Evolutionary conservation across 1,140 invertebrate species (phyloP), one percentile per base, ranked within the genome.

Genomic region (Cepaea nemoralis): DNA sequence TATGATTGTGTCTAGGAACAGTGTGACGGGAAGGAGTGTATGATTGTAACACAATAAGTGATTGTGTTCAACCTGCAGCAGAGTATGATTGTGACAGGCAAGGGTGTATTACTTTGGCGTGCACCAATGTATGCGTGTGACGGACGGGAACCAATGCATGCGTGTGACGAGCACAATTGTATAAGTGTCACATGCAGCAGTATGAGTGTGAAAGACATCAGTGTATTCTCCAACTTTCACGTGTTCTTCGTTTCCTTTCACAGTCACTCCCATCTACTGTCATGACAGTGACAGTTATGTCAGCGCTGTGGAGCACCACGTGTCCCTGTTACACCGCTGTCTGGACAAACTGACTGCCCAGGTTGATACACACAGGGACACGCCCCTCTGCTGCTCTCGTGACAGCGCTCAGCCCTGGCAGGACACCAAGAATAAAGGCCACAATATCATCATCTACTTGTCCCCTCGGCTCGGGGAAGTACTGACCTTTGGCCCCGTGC

Each of bases 281-380:
- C 27, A 74, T 24, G 42, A 73, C 16, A 42, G 66, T 40, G 50
- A 63, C 77, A 76, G 35, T 24, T 55, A 24, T 55, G 55, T 42
- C 5, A 66, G 73, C 14, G 74, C 75, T n/a, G 75, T 42, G 27
- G 76, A 79, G 14, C 42, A n/a, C 59, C 55, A 79, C n/a, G 63
- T 59, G 35, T 40, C 69, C 6, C 27, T 70, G 27, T 16, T 70
- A 10, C 14, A 19, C 27, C 59, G 63, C n/a, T 40, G 19, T 27
- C 40, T 27, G 31, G 63, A 70, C 0, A 45, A 0, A 10, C n/a
- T 45, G 55, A n/a, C 33, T 14, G 40, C 27, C 16, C 63, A 33
- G 31, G 50, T 45, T 19, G 27, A 31, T 22, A 3, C 27, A 45
- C n/a, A 40, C 27, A 27, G 19, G 16, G 40, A 31, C 40, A 8